Evolutionary conservation across 1,140 invertebrate genomes (phyloP).

Genomic region (Gryon sp.): DNA sequence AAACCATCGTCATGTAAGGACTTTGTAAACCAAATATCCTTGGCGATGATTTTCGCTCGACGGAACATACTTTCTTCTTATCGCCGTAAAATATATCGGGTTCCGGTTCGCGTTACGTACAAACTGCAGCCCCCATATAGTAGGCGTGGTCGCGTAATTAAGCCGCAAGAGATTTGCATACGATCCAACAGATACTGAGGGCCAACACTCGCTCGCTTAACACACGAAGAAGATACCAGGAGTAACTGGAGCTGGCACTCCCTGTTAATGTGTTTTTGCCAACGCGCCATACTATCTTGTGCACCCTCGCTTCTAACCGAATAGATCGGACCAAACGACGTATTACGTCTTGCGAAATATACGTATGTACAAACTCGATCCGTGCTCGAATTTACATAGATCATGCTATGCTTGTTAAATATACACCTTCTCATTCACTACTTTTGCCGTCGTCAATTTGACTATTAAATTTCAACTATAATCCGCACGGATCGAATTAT

Average conservation of each 20-base stretch:
- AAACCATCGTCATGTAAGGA: constrained; percentile 50
- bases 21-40: constrained; percentile 57
- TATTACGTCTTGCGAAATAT: constrained; percentile 54
- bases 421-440: too few species aligned
- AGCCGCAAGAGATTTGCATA: constrained; percentile 78
- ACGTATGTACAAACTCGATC: constrained; percentile 40
- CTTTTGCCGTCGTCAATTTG: neutral
- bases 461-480: too few species aligned
- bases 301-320: constrained; percentile 34
- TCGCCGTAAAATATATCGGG: constrained; percentile 72
- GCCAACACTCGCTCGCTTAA: constrained; percentile 48
- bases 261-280: constrained; percentile 68
- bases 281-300: constrained; percentile 48
- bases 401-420: constrained; percentile 1
- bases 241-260: constrained; percentile 67
- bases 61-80: constrained; percentile 69
- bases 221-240: constrained; percentile 67
- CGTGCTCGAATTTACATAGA: constrained; percentile 44
- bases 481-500: too few species aligned
- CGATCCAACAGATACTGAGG: constrained; percentile 71
- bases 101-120: constrained; percentile 75
- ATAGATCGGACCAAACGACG: constrained; percentile 55
- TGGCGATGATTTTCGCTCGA: constrained; percentile 42
- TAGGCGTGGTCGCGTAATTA: constrained; percentile 77
- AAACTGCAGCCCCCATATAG: constrained; percentile 70